Evolutionary conservation across 2,888 invertebrate species (phyloP), one percentile per base, ranked within the genome.

Genomic region (Serripes groenlandicus): DNA sequence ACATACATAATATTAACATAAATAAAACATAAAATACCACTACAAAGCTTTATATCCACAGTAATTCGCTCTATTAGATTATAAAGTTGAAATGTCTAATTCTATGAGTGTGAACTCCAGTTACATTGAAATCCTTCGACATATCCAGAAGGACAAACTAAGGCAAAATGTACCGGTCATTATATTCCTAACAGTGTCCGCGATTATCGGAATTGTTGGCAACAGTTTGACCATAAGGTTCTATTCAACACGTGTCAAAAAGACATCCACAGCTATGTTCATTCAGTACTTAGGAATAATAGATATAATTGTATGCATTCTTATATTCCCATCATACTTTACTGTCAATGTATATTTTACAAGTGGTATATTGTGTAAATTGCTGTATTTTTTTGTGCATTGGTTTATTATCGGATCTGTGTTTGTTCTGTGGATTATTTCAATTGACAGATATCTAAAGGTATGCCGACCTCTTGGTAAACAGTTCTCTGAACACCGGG

Each of bases 371-470:
- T 26, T 75, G 11, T 80, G 80, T 35, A 75, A 75, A 62, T 15
- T 72, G 0, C 75, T 80, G 80, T 80, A 80, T 28, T 80, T 80
- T 64, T 56, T 75, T 26, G 80, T 75, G 26, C 80, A 80, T 49
- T 80, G 75, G 75, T 70, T 72, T 26, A 52, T 80, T 42, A 32
- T 80, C 9, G 30, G 71, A 0, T 80, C 80, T 15, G 75, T 80
- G 34, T 56, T 75, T 3, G 66, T 71, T 18, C 30, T 80, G 15
- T 49, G 49, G 49, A 49, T 49, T 1, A 49, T 49, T 21, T 49
- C 49, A 15, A 49, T 49, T 21, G 49, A 49, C 7, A 49, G 49
- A 49, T 49, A 49, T 49, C 7, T 49, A 5, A 49, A 49, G 49
- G n/a, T n/a, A n/a, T n/a, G n/a, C n/a, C n/a, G n/a, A n/a, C n/a